Conservation (phyloP, 2,113 vertebrate species). For the Centropristis striata region DNA sequence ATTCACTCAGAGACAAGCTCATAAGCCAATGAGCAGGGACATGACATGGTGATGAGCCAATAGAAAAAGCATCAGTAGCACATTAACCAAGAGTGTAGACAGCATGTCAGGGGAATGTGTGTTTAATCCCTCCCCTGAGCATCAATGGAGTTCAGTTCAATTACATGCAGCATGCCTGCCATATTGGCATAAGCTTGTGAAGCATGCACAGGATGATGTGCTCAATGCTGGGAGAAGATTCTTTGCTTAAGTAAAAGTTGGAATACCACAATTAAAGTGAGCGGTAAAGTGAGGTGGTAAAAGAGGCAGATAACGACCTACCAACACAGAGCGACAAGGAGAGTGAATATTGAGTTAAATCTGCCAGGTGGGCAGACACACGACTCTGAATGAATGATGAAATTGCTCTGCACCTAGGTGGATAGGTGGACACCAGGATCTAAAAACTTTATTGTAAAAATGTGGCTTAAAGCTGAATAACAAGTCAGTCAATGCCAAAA, state of each 20-base stretch:
- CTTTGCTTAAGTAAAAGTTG: background rate
- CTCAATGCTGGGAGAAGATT: background rate
- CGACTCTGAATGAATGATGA: no score
- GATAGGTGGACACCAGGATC: no score
- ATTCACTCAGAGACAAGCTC: background rate
- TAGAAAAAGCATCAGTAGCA: background rate
- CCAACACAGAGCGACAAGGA: background rate
- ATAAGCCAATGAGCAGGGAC: background rate
- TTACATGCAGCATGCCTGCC: conserved; percentile 10
- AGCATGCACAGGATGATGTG: background rate
- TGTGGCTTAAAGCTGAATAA: no score
- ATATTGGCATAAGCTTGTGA: background rate
- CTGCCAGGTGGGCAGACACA: background rate
- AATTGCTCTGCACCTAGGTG: no score
- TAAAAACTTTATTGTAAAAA: no score
- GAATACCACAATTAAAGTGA: background rate
- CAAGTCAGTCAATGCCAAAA: no score
- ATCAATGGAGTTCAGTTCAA: conserved; percentile 28
- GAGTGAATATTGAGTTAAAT: background rate
- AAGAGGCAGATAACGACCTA: background rate
- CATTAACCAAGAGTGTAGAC: conserved; percentile 30
- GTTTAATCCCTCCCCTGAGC: conserved; percentile 24
- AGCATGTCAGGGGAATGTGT: conserved; percentile 18
- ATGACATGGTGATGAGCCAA: conserved; percentile 6
- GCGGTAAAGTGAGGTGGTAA: background rate